A percentile compares a stretch with the other conserved stretches of the same genome.
phyloP scores from a whole-genome alignment of 2,888 invertebrate species.

The Athalia circularis region DNA sequence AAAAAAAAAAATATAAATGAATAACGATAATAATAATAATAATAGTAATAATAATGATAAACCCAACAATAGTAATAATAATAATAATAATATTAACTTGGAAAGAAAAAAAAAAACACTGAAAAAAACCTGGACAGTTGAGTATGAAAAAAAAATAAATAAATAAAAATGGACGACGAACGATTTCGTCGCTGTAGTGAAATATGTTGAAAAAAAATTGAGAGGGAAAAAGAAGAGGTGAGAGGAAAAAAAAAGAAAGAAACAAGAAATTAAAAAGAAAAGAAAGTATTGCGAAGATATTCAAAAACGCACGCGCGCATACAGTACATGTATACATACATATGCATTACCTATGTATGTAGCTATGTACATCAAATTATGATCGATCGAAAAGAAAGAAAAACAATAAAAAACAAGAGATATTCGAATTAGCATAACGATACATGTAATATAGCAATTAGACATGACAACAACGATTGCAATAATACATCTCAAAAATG shows the following conservation, averaged over 20 bases:
- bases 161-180: conserved; percentile 21
- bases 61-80: conserved; percentile 25
- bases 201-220: conserved; percentile 34
- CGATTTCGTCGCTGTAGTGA: conserved; percentile 42
- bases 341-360: no score
- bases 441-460: conserved; percentile 35
- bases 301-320: neutral
- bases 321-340: conserved; percentile 2
- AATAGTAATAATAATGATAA: conserved; percentile 40
- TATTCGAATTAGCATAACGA: conserved; percentile 4
- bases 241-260: neutral
- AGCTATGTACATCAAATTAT: neutral
- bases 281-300: no score
- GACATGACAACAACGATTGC: conserved; percentile 44
- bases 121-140: conserved; percentile 20
- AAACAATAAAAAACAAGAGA: neutral
- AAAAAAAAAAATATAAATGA: conserved; percentile 15
- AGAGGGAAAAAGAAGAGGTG: conserved; percentile 26
- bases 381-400: no score
- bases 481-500: conserved; percentile 42
- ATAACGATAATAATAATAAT: conserved; percentile 32
- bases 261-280: conserved; percentile 16
- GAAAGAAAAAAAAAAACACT: no score
- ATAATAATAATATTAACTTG: no score
- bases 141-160: no score